Evolutionary conservation across 2,888 invertebrate genomes (phyloP).

Genomic region (Syrista parreyssii): DNA sequence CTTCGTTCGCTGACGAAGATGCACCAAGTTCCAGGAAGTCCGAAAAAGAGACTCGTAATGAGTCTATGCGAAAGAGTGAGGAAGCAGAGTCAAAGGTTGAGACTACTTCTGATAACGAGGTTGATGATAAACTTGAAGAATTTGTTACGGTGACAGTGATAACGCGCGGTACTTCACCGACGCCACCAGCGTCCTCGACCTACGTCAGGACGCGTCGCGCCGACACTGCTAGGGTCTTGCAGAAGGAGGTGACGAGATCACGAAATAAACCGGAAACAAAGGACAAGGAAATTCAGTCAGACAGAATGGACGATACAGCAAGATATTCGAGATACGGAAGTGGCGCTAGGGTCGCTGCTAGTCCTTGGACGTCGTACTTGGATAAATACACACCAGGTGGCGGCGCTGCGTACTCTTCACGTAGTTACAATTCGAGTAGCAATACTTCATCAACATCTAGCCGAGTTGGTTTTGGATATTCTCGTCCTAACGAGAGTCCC

Average conservation of each 20-base stretch:
- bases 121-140: conserved; percentile 18
- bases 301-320: conserved; percentile 77
- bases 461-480: conserved; percentile 52
- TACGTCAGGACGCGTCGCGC: conserved; percentile 76
- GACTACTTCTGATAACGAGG: conserved; percentile 19
- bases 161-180: conserved; percentile 83
- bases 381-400: conserved; percentile 54
- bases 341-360: conserved; percentile 69
- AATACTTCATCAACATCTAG: conserved; percentile 30
- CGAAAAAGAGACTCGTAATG: conserved; percentile 10
- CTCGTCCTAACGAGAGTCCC: conserved; percentile 45
- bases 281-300: conserved; percentile 82
- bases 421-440: conserved; percentile 32
- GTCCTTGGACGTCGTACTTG: conserved; percentile 76
- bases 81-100: conserved; percentile 16
- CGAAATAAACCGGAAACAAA: conserved; percentile 70
- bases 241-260: conserved; percentile 75
- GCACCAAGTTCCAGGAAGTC: conserved; percentile 17
- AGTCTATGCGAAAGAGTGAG: conserved; percentile 16
- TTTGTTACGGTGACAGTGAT: conserved; percentile 72
- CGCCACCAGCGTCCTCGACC: conserved; percentile 72
- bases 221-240: conserved; percentile 79
- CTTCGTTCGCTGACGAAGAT: conserved; percentile 26
- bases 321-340: conserved; percentile 73
- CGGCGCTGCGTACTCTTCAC: conserved; percentile 27